phyloP scores from a whole-genome alignment of 2,888 invertebrate genomes.

The Operophtera brumata region DNA sequence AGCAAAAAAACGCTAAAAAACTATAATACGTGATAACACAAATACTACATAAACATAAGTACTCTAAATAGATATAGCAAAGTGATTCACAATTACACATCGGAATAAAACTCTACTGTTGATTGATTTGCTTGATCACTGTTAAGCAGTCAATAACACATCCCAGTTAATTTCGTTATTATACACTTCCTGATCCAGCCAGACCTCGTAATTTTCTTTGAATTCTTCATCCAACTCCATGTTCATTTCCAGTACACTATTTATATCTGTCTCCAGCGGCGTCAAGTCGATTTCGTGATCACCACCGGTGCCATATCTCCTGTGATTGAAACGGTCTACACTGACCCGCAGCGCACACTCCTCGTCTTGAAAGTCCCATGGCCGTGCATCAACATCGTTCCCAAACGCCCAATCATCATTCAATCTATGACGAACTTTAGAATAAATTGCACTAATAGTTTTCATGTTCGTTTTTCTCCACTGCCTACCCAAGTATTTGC shows the following conservation, averaged over 20 bases:
- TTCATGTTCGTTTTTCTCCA: constrained; percentile 99
- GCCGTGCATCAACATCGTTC: constrained; percentile 97
- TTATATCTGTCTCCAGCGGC: constrained; percentile 89
- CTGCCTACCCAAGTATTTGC: constrained; percentile 98
- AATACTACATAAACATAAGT: constrained; percentile 31
- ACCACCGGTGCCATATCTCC: constrained; percentile 87
- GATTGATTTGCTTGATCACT: constrained; percentile 24
- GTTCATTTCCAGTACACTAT: constrained; percentile 88
- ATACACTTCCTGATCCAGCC: constrained; percentile 98
- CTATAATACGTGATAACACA: constrained; percentile 31
- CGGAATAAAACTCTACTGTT: constrained; percentile 24
- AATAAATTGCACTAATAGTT: constrained; percentile 99
- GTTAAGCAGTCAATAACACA: constrained; percentile 63
- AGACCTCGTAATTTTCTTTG: constrained; percentile 94
- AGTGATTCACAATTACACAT: constrained; percentile 45
- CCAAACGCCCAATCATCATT: constrained; percentile 99
- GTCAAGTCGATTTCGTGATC: constrained; percentile 81
- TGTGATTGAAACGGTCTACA: constrained; percentile 97
- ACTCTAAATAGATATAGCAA: constrained; percentile 38
- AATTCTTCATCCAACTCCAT: constrained; percentile 95
- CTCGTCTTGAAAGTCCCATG: constrained; percentile 99
- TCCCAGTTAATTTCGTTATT: constrained; percentile 92
- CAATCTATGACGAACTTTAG: constrained; percentile 96
- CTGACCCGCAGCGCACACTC: constrained; percentile 96
- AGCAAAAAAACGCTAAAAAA: constrained; percentile 24